A percentile compares a stretch with the other conserved stretches of the same genome.
phyloP scores from a whole-genome alignment of 2,888 invertebrate species.

The Callyntrura guangdongensis region DNA sequence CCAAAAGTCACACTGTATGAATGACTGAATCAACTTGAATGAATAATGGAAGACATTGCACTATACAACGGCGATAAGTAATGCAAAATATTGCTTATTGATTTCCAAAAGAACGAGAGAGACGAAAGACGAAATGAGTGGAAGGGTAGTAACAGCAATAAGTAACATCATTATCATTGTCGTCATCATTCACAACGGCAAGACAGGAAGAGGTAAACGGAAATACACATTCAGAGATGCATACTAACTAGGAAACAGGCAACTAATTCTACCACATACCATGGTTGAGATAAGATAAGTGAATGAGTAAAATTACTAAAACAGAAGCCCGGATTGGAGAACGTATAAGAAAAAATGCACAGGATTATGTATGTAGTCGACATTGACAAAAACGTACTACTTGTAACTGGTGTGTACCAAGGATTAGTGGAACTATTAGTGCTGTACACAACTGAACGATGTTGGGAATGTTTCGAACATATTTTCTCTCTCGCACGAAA shows the following conservation, averaged over 20 bases:
- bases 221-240: slow-evolving; percentile 16
- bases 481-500: not conserved
- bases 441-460: not conserved
- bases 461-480: not conserved
- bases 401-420: no score
- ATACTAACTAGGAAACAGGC: no score
- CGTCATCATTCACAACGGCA: not conserved
- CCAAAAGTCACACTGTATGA: slow-evolving; percentile 49
- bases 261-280: not conserved
- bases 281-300: slow-evolving; percentile 20
- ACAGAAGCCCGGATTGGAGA: slow-evolving; percentile 12
- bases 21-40: slow-evolving; percentile 57
- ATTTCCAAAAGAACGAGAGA: slow-evolving; percentile 34
- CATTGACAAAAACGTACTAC: no score
- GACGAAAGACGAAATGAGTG: slow-evolving; percentile 33
- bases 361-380: not conserved
- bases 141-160: slow-evolving; percentile 49
- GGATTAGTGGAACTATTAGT: no score
- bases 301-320: slow-evolving; percentile 9
- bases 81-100: slow-evolving; percentile 61
- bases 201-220: slow-evolving; percentile 44
- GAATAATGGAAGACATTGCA: slow-evolving; percentile 68
- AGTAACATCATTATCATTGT: not conserved
- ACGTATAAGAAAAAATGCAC: slow-evolving; percentile 25
- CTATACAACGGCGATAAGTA: slow-evolving; percentile 37